Evolutionary conservation across 2,888 invertebrate species (phyloP).

Genomic region (Ornithoptera alexandrae): DNA sequence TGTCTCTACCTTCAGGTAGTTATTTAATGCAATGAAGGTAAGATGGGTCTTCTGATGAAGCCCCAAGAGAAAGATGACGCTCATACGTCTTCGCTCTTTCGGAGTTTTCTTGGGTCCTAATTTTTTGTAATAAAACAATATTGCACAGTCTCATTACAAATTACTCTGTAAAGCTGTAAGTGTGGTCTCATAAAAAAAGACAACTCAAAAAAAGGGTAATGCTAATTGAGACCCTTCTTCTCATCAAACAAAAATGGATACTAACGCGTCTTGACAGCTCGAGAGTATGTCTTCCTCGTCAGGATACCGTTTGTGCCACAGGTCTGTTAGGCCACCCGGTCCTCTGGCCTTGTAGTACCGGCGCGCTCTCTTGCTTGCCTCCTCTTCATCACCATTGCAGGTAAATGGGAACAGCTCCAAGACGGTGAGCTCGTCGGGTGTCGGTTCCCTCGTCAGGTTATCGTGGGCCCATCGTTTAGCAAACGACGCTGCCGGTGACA

Average conservation of each 20-base stretch:
- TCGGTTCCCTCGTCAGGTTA: constrained; percentile 59
- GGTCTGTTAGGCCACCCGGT: constrained; percentile 60
- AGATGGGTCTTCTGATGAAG: too few relatives aligned
- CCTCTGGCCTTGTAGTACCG: constrained; percentile 65
- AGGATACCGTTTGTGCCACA: constrained; percentile 69
- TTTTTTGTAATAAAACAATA: too few relatives aligned
- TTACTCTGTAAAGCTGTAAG: too few relatives aligned
- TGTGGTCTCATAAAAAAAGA: too few relatives aligned
- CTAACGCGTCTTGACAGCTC: constrained; percentile 74
- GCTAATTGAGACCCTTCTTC: background rate
- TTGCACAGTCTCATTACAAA: too few relatives aligned
- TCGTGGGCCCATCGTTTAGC: constrained; percentile 74
- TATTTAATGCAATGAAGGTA: too few relatives aligned
- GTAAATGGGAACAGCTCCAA: constrained; percentile 59
- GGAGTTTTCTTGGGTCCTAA: too few relatives aligned
- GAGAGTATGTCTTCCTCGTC: constrained; percentile 72
- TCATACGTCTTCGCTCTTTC: too few relatives aligned
- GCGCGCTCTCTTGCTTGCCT: constrained; percentile 65
- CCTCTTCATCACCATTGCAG: constrained; percentile 60
- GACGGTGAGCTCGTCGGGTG: constrained; percentile 55
- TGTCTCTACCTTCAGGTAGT: too few relatives aligned
- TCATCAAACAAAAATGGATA: constrained; percentile 28
- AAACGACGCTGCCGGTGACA: constrained; percentile 76
- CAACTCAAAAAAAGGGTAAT: too few relatives aligned
- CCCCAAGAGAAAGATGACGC: too few relatives aligned